Percentiles rank a stretch among this genome's conserved stretches.
Evolutionary conservation across 1,140 invertebrate species (phyloP).

Genomic region (Lethrus apterus): DNA sequence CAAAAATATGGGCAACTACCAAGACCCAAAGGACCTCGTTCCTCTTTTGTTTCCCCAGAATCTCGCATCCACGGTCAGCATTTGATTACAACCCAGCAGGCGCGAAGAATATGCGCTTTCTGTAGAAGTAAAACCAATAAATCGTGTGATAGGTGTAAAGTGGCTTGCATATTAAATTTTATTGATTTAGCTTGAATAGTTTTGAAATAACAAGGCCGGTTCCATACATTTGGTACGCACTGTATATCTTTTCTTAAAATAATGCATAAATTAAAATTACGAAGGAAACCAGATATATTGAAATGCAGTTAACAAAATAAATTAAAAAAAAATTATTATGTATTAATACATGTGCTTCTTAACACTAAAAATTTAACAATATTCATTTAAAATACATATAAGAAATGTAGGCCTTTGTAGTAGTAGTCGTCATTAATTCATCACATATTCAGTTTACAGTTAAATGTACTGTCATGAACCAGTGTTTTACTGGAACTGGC

Average conservation of each 20-base stretch:
- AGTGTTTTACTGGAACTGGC: conserved; percentile 30
- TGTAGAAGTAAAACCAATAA: background rate
- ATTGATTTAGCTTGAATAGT: too few species aligned
- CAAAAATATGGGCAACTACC: background rate
- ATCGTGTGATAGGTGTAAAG: background rate
- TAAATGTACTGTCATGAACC: conserved; percentile 22
- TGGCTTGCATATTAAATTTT: too few species aligned
- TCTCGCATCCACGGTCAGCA: background rate
- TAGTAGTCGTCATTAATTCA: conserved; percentile 22
- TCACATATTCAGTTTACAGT: conserved; percentile 30
- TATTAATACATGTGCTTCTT: too few species aligned
- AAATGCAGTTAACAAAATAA: too few species aligned
- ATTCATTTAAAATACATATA: conserved; percentile 33
- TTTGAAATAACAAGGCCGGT: too few species aligned
- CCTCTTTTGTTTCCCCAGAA: background rate
- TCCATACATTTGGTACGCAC: too few species aligned
- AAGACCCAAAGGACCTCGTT: background rate
- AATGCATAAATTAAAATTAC: too few species aligned
- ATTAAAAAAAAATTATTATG: too few species aligned
- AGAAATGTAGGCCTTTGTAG: conserved; percentile 30
- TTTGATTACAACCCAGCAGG: background rate
- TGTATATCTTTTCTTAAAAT: too few species aligned
- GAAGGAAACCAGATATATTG: too few species aligned
- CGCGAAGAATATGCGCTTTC: background rate
- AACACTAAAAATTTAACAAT: too few species aligned